Evolutionary conservation across 2,113 vertebrate species (phyloP).

Genomic region (Passerina amoena): DNA sequence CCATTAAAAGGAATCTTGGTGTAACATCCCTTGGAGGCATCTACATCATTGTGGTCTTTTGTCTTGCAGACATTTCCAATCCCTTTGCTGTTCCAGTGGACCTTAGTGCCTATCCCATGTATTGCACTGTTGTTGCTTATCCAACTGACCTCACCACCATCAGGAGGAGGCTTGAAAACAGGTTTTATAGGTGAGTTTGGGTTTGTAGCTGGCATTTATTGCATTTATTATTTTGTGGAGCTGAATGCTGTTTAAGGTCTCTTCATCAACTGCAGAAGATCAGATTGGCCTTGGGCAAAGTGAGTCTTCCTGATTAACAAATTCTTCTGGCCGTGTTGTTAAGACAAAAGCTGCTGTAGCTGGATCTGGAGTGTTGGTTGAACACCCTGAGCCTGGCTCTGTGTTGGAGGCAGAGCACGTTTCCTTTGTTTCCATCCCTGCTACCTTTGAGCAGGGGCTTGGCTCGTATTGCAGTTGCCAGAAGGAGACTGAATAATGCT

Average conservation of each 20-base stretch:
- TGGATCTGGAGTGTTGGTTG: background rate
- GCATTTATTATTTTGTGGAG: background rate
- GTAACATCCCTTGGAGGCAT: background rate
- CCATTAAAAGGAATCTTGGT: background rate
- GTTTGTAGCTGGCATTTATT: background rate
- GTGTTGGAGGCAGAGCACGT: background rate
- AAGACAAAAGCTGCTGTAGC: background rate
- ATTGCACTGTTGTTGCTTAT: constrained; percentile 96
- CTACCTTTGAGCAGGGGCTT: background rate
- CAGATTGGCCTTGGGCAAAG: background rate
- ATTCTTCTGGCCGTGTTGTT: background rate
- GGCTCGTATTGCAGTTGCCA: background rate
- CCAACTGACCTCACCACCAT: constrained; percentile 94
- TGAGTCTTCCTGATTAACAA: background rate
- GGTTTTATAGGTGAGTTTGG: constrained; percentile 87
- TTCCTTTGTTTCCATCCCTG: background rate
- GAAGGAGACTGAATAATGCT: background rate
- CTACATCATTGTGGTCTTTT: background rate
- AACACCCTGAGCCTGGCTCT: background rate
- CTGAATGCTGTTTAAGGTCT: background rate
- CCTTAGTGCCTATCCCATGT: constrained; percentile 92
- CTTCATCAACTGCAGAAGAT: background rate
- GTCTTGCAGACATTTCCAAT: constrained; percentile 88
- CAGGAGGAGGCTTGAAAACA: constrained; percentile 90
- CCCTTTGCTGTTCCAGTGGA: constrained; percentile 91